Conservation (phyloP, 2,797 vertebrate species). For the Triplophysa yarkandensis region DNA sequence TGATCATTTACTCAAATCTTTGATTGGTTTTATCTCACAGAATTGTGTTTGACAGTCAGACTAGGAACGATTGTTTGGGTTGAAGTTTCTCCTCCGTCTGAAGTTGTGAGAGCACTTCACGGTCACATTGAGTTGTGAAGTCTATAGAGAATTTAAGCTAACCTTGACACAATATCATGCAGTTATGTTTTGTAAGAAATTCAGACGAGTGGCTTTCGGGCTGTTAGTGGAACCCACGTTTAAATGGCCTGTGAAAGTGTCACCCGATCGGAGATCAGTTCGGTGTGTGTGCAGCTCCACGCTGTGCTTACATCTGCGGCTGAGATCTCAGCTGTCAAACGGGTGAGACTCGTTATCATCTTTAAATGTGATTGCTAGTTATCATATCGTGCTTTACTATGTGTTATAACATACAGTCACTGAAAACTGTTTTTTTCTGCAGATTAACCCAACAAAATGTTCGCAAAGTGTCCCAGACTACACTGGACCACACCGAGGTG, state of each 20-base stretch:
- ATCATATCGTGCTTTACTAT: neutral
- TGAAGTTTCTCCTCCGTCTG: conserved; percentile 60
- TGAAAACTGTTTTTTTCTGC: neutral
- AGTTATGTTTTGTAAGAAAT: conserved; percentile 62
- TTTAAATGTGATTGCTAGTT: neutral
- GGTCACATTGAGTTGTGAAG: conserved; percentile 50
- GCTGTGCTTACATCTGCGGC: conserved; percentile 57
- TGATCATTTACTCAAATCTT: too few relatives aligned
- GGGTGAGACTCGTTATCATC: conserved; percentile 13
- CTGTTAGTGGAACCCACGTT: conserved; percentile 36
- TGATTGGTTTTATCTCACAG: too few relatives aligned
- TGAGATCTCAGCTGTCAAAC: conserved; percentile 16
- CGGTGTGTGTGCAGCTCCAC: conserved; percentile 59
- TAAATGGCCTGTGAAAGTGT: neutral
- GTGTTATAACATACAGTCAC: too few relatives aligned
- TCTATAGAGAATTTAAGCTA: neutral
- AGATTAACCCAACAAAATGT: conserved; percentile 39
- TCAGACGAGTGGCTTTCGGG: conserved; percentile 45
- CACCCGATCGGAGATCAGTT: neutral
- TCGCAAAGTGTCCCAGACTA: conserved; percentile 68
- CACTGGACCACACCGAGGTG: conserved; percentile 85
- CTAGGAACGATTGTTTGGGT: conserved; percentile 62
- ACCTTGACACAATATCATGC: neutral
- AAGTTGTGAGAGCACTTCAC: neutral
- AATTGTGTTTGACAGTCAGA: too few relatives aligned